Evolutionary conservation across 2,113 vertebrate species (phyloP), one percentile per base, ranked within the genome.

Genomic region (Siphamia tubifer): DNA sequence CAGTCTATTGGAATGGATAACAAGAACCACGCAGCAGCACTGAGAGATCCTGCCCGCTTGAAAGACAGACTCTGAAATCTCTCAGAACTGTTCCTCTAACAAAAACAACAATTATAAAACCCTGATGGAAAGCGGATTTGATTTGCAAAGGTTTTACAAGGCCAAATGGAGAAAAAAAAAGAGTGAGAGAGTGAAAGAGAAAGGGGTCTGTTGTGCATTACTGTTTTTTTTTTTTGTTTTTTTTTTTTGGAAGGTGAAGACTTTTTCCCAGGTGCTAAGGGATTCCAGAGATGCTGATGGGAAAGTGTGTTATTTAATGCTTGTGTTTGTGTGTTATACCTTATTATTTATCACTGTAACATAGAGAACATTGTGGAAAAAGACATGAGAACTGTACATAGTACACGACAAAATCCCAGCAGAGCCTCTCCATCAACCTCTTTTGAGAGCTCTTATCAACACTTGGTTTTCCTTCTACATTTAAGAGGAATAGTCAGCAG

Each of bases 61-160:
- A 74, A 79, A 79, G 70, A 85, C 65, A 63, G 65, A 69, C 67
- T 78, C 70, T 65, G 68, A 80, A 79, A 71, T 40, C 42, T 43
- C 49, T 64, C 54, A 39, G 31, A 67, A 64, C 27, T 68, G 72
- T 67, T 85, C 31, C 68, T 72, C 42, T 72, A 73, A 84, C 52
- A 63, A 84, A 80, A 86, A 81, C 56, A 84, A 84, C 83, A 86
- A 84, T 77, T 84, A 84, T 61, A 74, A 68, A 82, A 75, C 67
- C 55, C 62, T 57, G 69, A 86, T 79, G 86, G 79, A 81, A 71
- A 83, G 79, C 74, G 74, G 66, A 89, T 75, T 84, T 86, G 82
- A 87, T 87, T 85, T 82, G 49, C 47, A 10, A 67, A 80, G 67
- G 66, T 89, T 90, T 91, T 88, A 89, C 83, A 84, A 87, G 88